phyloP scores from a whole-genome alignment of 2,888 invertebrate genomes.

The Megastigmus dorsalis region DNA sequence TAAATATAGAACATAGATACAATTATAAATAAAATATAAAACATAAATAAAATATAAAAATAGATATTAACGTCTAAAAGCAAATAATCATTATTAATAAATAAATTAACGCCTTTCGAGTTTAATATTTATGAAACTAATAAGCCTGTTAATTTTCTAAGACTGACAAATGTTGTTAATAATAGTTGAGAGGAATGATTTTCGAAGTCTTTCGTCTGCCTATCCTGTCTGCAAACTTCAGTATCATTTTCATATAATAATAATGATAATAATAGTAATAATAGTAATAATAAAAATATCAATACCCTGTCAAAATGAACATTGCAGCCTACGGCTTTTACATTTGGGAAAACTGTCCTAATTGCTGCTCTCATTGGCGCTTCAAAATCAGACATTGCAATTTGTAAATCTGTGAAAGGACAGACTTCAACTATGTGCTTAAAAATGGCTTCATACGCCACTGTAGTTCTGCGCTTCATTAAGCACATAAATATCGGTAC shows the following conservation, averaged over 20 bases:
- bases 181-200: no score
- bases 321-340: neutral
- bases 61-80: no score
- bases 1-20: no score
- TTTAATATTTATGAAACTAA: no score
- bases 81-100: no score
- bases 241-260: no score
- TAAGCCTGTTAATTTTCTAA: no score
- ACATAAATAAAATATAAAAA: no score
- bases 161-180: no score
- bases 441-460: neutral
- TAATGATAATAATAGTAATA: no score
- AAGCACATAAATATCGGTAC: neutral
- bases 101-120: no score
- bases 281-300: neutral
- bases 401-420: neutral
- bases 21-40: no score
- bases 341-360: neutral
- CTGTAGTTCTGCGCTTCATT: neutral
- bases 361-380: neutral
- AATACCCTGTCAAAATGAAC: conserved; percentile 5
- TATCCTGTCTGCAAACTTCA: neutral
- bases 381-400: neutral
- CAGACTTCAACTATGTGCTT: neutral
- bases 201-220: neutral